Evolutionary conservation across 2,113 vertebrate genomes (phyloP), one percentile per base, ranked within the genome.

Genomic region (Indicator indicator): DNA sequence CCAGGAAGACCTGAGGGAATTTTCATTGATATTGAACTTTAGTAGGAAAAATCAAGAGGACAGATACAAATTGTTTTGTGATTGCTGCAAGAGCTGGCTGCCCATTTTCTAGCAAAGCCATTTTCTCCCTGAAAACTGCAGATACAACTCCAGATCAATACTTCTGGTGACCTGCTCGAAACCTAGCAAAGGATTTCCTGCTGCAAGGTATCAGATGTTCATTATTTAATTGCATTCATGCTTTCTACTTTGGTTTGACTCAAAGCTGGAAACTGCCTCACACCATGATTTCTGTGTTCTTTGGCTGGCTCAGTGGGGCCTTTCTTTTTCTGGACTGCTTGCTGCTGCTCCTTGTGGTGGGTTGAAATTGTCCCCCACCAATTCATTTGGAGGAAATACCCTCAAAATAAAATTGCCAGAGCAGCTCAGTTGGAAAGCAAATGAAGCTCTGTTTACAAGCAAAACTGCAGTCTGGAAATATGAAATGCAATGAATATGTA

Each of bases 71-170:
- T 65, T 59, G 55, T 79, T 93, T 46, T 58, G 40, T 3, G 12
- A 65, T 33, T 50, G 36, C 83, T 90, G 78, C 40, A 89, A 62
- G 89, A 94, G 83, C 26, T 21, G 20, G 71, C 91, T 83, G 90
- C 92, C 86, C 32, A 55, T 85, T 91, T 83, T 86, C 88, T 65
- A 89, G 89, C 63, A 72, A 72, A 91, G 71, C 20, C 40, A 24
- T 73, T 89, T 54, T 82, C 62, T 69, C 72, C 55, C 50, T 55
- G 88, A 62, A 91, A 93, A 88, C 40, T 70, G 87, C 85, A 79
- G 78, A 93, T 44, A 71, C 36, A 27, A 50, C 93, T 79, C 28
- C n/a, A 95, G 89, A 70, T 78, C 1, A 0, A 79, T 89, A 33
- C 16, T 87, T 85, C 27, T 63, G 40, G 74, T 76, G 13, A 14